These are phyloP conservation scores for Bombus affinis DNA, from an alignment of 1,140 invertebrate species.

Conservation along the genomic window DNA sequence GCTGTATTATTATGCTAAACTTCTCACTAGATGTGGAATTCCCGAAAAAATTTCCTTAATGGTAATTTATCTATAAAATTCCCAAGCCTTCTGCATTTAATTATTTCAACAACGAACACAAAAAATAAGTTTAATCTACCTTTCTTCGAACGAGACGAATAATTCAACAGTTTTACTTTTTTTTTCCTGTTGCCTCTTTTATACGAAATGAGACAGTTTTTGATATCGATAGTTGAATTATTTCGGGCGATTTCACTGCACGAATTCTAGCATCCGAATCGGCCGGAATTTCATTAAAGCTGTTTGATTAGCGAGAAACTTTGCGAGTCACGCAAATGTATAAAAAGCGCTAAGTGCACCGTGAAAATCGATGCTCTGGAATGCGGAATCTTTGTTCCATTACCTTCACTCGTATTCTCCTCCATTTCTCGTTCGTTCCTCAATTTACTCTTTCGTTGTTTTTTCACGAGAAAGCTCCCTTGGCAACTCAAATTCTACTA, in stretches of 20 bases:
- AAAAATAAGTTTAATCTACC: not conserved
- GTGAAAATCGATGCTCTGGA: slow-evolving; percentile 51
- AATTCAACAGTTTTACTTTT: not conserved
- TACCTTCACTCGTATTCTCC: not conserved
- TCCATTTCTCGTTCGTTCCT: not conserved
- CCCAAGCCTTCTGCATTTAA: not conserved
- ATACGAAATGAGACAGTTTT: not conserved
- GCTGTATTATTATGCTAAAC: not conserved
- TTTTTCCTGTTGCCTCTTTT: not conserved
- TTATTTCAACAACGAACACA: not conserved
- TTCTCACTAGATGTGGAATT: not conserved
- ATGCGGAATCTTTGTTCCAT: slow-evolving; percentile 28
- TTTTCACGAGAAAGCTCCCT: not conserved
- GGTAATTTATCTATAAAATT: not conserved
- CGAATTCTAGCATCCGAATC: slow-evolving; percentile 43
- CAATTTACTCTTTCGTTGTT: not conserved
- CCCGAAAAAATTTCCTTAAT: not conserved
- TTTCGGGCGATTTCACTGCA: slow-evolving; percentile 26
- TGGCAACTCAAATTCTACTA: not conserved
- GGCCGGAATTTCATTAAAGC: slow-evolving; percentile 66
- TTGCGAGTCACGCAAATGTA: slow-evolving; percentile 51
- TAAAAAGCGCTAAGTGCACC: slow-evolving; percentile 54
- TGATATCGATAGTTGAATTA: slow-evolving; percentile 22
- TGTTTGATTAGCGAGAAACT: slow-evolving; percentile 48
- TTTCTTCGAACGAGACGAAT: not conserved